These are phyloP conservation scores for Slavum lentiscoides DNA, from an alignment of 2,888 invertebrate species.

Conservation along the genomic window DNA sequence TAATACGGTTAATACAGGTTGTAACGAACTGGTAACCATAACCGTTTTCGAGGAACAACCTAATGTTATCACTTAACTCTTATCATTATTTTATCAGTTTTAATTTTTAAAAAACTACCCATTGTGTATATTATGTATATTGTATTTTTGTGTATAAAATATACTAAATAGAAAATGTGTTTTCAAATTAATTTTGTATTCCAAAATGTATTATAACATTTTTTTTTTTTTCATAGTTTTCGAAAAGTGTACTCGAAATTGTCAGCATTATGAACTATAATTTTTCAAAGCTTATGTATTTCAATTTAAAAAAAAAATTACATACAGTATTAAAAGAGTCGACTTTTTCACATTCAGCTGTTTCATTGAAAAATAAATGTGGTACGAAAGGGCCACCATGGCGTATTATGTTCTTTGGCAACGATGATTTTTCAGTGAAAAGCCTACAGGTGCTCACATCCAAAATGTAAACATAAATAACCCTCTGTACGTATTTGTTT, in stretches of 20 bases:
- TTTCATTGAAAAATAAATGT: slow-evolving; percentile 34
- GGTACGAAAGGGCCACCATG: slow-evolving; percentile 60
- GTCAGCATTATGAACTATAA: slow-evolving; percentile 8
- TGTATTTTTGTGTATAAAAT: no score
- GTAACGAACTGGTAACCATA: not conserved
- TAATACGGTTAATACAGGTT: not conserved
- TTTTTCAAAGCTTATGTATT: slow-evolving; percentile 3
- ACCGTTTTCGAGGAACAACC: no score
- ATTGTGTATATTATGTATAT: no score
- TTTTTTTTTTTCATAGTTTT: not conserved
- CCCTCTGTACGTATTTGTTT: not conserved
- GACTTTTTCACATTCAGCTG: slow-evolving; percentile 10
- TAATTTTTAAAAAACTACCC: not conserved
- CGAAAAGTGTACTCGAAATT: not conserved
- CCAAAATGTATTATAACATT: not conserved
- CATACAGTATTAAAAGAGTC: not conserved
- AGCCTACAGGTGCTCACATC: slow-evolving; percentile 72
- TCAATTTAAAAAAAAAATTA: slow-evolving; percentile 10
- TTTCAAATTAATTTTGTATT: no score
- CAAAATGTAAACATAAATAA: slow-evolving; percentile 66
- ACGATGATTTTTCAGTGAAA: slow-evolving; percentile 78
- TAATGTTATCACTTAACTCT: not conserved
- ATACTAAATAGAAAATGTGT: no score
- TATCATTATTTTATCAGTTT: slow-evolving; percentile 1
- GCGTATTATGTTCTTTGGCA: slow-evolving; percentile 83